Evolutionary conservation across 30 jellyfish, hydroid and myxozoan species (phyloP), one percentile per base, ranked within the genome.

Genomic region (Pelagia noctiluca): DNA sequence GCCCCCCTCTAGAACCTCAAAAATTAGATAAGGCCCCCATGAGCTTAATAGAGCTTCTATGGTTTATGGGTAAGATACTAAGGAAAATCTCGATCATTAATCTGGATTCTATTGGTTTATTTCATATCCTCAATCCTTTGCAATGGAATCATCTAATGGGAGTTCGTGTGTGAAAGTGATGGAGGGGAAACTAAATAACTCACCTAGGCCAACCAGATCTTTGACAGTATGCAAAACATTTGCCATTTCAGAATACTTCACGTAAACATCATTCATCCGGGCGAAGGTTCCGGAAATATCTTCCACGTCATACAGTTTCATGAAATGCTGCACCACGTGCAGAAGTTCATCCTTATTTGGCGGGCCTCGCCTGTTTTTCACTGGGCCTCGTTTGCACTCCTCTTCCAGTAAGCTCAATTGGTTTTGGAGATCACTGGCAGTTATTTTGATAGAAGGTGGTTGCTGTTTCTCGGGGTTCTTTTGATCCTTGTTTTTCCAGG

Each of bases 231-330:
- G 82, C 25, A 93, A 63, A 32, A 78, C 94, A 63, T 93, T 93
- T 30, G 25, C 83, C 91, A 87, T 69, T 75, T 86, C 97, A 5
- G 87, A 77, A 35, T 75, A 63, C 54, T 83, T 76, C 36, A 77
- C 91, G 64, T 86, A 93, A 25, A 87, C 61, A 24, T 93, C 96
- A 31, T 86, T 79, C 97, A 93, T 93, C 29, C 96, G 62, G 33
- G 98, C 90, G 52, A 69, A 93, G 61, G 93, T 89, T 24, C 93
- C 96, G 26, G 88, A 48, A 13, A 71, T 33, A 18, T 75, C 74
- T 31, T 73, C 88, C 19, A 93, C 93, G 65, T 93, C 96, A 35
- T 87, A 93, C 29, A 93, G 86, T 61, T 81, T 68, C 98, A 93
- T 93, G 54, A 86, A 93, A 47, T 93, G 98, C 64, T 87, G 88